Evolutionary conservation across 2,888 invertebrate species (phyloP), one percentile per base, ranked within the genome.

Genomic region (Epirrhoe tristata): DNA sequence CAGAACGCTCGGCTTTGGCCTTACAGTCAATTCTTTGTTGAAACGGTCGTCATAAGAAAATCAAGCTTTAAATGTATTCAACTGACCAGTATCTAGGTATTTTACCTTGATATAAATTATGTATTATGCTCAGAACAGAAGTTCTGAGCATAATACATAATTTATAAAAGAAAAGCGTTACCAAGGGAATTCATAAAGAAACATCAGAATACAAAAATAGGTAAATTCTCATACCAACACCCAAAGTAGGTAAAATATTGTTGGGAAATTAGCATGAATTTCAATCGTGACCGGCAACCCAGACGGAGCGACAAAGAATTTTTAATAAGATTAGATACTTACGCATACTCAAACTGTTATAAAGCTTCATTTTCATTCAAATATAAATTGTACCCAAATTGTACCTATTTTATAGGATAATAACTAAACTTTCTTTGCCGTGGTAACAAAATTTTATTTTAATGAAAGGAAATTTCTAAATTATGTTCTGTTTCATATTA

Each of bases 341-440:
- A 54, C 53, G 8, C 10, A 43, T 52, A 31, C 53, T 60, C 43
- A 53, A 43, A 16, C 34, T 58, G 58, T 48, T 57, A 31, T n/a
- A 14, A 6, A 46, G 46, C 8, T 57, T 57, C 10, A 34, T 58
- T 58, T 58, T 10, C 16, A 7, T 48, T 14, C 6, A 12, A 48
- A 48, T 16, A 16, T 12, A 43, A 12, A 43, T 43, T 8, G 8
- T n/a, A n/a, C n/a, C n/a, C n/a, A n/a, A n/a, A n/a, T n/a, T n/a
- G n/a, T n/a, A n/a, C n/a, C n/a, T 4, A 43, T 12, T 48, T 46
- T 46, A n/a, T 12, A 7, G 14, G 7, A 8, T 43, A 10, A 12
- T n/a, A 43, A 43, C 43, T 1, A 43, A 43, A 48, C 14, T 14
- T 48, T 32, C n/a, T 31, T 12, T 43, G 46, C 1, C 31, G 14